Base-by-base conservation (phyloP, 2,888 invertebrate genomes). In the Notodromas monacha region DNA sequence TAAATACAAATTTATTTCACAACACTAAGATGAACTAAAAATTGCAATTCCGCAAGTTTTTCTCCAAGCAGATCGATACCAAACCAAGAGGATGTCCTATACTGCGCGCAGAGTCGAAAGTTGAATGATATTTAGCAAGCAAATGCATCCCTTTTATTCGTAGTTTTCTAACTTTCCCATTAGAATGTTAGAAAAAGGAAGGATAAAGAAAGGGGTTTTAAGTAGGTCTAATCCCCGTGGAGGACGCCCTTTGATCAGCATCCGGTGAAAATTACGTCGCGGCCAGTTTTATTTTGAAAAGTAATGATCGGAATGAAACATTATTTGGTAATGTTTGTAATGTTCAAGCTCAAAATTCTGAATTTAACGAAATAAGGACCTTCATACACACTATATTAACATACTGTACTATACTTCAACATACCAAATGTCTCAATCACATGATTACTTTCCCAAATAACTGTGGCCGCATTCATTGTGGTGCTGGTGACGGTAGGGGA, bases 371-470 rank as follows among this genome's bases (percentile, higher is more conserved):
- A 21, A n/a, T 21, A 21, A 21, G n/a, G 21, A 21, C 21, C 21
- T n/a, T n/a, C n/a, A n/a, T n/a, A n/a, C n/a, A n/a, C n/a, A n/a
- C n/a, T n/a, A n/a, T n/a, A n/a, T n/a, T n/a, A n/a, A n/a, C n/a
- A n/a, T n/a, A n/a, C n/a, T n/a, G n/a, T n/a, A n/a, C n/a, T n/a
- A n/a, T n/a, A n/a, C n/a, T n/a, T n/a, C n/a, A n/a, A n/a, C n/a
- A n/a, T n/a, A n/a, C n/a, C n/a, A n/a, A n/a, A 8, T 21, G 21
- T 21, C 21, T 21, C 21, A 21, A 21, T 21, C 21, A 21, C 21
- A 21, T 21, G 21, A 21, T 21, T 21, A 21, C 21, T 21, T 21
- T 21, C 21, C 21, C 21, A 21, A 21, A 21, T 21, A 21, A 21
- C 21, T 21, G 21, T 21, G 21, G 21, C 21, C 21, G 21, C 21